These are phyloP conservation scores for Telmatochromis sp. DNA, from an alignment of 2,113 vertebrate genomes.

Conservation along the genomic window DNA sequence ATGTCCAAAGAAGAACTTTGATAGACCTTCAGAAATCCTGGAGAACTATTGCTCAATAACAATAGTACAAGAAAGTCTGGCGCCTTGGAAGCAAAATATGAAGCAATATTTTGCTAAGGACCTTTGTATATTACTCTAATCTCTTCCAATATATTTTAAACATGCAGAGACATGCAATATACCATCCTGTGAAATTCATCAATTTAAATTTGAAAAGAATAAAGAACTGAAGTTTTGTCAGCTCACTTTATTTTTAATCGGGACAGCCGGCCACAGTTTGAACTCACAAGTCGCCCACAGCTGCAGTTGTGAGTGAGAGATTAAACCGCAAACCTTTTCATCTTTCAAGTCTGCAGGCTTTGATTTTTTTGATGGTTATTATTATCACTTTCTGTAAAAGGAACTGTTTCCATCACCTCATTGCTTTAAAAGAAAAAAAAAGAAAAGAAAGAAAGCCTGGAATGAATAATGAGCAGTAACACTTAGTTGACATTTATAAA, in stretches of 20 bases:
- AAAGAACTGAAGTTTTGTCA: neutral
- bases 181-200: neutral
- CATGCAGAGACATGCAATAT: neutral
- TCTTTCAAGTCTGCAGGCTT: neutral
- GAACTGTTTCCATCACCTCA: neutral
- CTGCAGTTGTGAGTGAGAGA: neutral
- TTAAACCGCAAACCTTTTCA: neutral
- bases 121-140: neutral
- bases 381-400: neutral
- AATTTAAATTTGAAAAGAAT: neutral
- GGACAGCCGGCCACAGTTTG: neutral
- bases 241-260: neutral
- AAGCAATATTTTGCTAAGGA: neutral
- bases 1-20: neutral
- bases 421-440: neutral
- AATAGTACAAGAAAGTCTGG: neutral
- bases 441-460: neutral
- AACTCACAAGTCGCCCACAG: neutral
- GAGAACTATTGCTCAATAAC: neutral
- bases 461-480: constrained; percentile 20
- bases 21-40: neutral
- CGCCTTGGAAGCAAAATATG: neutral
- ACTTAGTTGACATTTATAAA: constrained; percentile 19
- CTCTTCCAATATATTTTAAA: neutral
- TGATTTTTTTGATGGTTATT: neutral